phyloP scores from a whole-genome alignment of 2,113 vertebrate genomes.

The Cepphus grylle region DNA sequence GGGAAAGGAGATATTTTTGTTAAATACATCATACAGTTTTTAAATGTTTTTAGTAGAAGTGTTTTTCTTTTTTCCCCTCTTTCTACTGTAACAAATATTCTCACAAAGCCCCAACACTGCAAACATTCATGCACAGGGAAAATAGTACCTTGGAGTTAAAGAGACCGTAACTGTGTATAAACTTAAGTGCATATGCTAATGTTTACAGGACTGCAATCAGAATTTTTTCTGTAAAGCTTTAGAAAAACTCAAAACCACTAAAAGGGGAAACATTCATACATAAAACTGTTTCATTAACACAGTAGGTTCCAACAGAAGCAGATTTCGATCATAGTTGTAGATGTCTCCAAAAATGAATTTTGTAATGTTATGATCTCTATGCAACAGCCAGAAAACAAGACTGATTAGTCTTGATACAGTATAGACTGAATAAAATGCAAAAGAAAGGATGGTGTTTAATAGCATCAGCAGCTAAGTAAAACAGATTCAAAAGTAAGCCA shows the following conservation, averaged over 20 bases:
- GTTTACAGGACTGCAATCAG: not conserved
- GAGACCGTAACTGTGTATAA: not conserved
- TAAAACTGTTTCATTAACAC: not conserved
- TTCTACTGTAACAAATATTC: not conserved
- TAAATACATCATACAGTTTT: not conserved
- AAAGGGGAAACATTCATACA: not conserved
- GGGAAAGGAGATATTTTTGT: not conserved
- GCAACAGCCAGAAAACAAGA: not conserved
- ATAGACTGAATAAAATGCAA: not conserved
- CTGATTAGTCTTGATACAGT: not conserved
- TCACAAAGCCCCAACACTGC: not conserved
- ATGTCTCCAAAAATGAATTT: not conserved
- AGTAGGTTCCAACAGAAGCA: not conserved
- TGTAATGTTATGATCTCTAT: not conserved
- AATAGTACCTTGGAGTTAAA: not conserved
- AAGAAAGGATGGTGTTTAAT: not conserved
- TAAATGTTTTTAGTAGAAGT: not conserved
- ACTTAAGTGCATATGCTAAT: not conserved
- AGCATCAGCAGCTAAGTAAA: not conserved
- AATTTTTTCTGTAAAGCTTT: not conserved
- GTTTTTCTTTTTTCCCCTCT: not conserved
- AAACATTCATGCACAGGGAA: not conserved
- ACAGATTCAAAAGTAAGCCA: not conserved
- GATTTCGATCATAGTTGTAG: not conserved
- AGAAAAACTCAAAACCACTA: not conserved